Percentiles rank a stretch among this genome's conserved stretches.
Conservation (phyloP, 2,797 vertebrate species). For the Cryptoblepharus egeriae region DNA sequence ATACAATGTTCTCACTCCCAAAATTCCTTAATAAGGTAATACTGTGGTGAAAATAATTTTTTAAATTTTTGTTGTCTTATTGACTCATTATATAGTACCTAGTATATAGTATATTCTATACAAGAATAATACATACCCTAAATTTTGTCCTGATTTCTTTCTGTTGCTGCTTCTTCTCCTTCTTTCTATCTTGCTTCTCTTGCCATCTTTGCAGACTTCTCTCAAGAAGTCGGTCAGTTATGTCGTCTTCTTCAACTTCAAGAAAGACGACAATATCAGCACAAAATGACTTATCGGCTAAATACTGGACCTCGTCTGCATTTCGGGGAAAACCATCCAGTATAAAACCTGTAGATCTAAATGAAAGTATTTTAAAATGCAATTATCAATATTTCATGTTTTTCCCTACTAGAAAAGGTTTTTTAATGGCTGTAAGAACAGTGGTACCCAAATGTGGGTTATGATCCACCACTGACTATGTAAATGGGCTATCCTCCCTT, state of each 20-base stretch:
- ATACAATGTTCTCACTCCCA: too few species aligned
- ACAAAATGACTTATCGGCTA: slow-evolving; percentile 83
- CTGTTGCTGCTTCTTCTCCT: slow-evolving; percentile 75
- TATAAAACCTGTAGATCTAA: slow-evolving; percentile 90
- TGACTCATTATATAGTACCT: neutral
- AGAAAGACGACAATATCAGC: slow-evolving; percentile 84
- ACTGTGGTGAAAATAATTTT: too few species aligned
- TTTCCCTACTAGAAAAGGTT: neutral
- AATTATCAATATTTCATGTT: neutral
- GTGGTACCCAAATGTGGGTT: too few species aligned
- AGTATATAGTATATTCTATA: neutral
- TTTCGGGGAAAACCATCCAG: slow-evolving; percentile 91
- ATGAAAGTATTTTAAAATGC: slow-evolving; percentile 17
- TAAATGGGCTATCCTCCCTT: too few species aligned
- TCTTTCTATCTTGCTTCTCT: slow-evolving; percentile 68
- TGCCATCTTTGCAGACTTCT: slow-evolving; percentile 81
- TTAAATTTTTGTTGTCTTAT: too few species aligned
- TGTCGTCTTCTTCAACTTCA: slow-evolving; percentile 77
- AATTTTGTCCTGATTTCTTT: slow-evolving; percentile 80
- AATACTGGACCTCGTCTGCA: slow-evolving; percentile 82
- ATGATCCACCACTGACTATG: too few species aligned
- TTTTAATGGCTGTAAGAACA: neutral
- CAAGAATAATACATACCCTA: slow-evolving; percentile 74
- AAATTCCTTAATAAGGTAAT: too few species aligned
- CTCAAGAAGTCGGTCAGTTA: slow-evolving; percentile 84